Conservation (phyloP, 2,113 vertebrate species). For the Sciurus niger region DNA sequence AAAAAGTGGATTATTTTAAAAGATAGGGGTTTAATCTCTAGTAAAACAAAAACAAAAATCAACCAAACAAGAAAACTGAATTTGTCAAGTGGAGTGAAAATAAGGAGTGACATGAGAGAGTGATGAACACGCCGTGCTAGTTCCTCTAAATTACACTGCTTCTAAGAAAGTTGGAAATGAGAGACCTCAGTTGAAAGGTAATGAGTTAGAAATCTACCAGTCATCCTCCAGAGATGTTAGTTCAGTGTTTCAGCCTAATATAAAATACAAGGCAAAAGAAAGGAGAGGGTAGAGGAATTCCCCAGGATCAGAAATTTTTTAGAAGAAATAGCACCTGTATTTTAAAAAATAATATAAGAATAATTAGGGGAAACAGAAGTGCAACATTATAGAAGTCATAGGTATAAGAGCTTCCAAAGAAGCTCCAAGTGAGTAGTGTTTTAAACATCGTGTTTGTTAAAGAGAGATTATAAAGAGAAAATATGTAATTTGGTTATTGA, state of each 20-base stretch:
- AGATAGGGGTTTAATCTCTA: background rate
- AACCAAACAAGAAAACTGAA: background rate
- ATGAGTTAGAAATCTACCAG: background rate
- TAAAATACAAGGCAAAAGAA: background rate
- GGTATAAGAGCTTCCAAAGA: background rate
- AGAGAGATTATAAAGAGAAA: background rate
- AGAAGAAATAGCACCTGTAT: background rate
- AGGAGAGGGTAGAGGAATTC: background rate
- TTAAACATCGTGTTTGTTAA: background rate
- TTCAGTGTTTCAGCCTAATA: background rate
- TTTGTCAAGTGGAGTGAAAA: background rate
- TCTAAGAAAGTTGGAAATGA: background rate
- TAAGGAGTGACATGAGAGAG: background rate
- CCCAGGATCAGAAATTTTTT: background rate
- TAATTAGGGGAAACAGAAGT: background rate
- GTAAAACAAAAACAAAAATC: no score
- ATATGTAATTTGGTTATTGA: background rate
- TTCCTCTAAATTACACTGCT: background rate
- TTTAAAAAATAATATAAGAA: background rate
- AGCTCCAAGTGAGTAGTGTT: background rate
- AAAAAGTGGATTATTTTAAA: background rate
- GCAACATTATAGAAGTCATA: no score
- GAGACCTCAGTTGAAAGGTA: background rate
- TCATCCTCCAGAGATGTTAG: background rate
- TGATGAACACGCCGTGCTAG: background rate